A percentile compares a stretch with the other conserved stretches of the same genome.
phyloP scores from a whole-genome alignment of 2,797 vertebrate species.

The Gouania willdenowi region DNA sequence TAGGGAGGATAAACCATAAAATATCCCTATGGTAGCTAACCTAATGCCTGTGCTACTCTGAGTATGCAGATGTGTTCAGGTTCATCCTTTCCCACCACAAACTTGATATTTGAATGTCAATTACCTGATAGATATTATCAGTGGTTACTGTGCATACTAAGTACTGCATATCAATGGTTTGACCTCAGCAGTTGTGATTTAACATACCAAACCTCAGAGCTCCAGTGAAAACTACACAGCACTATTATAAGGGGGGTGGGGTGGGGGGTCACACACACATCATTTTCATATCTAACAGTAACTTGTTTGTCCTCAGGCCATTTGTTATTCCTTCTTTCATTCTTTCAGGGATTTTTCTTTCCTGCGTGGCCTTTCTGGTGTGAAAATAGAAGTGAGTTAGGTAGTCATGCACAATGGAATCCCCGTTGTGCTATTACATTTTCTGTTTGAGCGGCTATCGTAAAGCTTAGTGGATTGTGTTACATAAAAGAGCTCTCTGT shows the following conservation, averaged over 20 bases:
- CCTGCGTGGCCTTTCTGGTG: constrained; percentile 13
- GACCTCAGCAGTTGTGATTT: constrained; percentile 54
- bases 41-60: too few relatives aligned
- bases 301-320: constrained; percentile 20
- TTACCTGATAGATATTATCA: constrained; percentile 56
- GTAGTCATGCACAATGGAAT: constrained; percentile 23
- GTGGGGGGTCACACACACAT: constrained; percentile 49
- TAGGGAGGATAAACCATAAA: too few relatives aligned
- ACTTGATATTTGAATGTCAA: constrained; percentile 47
- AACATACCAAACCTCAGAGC: constrained; percentile 40
- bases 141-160: constrained; percentile 55
- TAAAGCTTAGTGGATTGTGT: constrained; percentile 11
- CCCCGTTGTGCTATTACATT: constrained; percentile 5
- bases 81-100: constrained; percentile 45
- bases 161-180: constrained; percentile 64
- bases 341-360: constrained; percentile 12
- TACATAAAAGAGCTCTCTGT: constrained; percentile 7
- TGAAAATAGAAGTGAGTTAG: constrained; percentile 12
- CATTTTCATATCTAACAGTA: constrained; percentile 54
- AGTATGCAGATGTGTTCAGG: constrained; percentile 13
- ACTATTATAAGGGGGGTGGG: constrained; percentile 58
- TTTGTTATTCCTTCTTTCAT: constrained; percentile 44
- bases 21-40: too few relatives aligned
- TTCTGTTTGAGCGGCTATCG: constrained; percentile 8
- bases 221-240: constrained; percentile 37